Conservation (phyloP, 2,888 invertebrate species). For the Cremastobaeus sp. region DNA sequence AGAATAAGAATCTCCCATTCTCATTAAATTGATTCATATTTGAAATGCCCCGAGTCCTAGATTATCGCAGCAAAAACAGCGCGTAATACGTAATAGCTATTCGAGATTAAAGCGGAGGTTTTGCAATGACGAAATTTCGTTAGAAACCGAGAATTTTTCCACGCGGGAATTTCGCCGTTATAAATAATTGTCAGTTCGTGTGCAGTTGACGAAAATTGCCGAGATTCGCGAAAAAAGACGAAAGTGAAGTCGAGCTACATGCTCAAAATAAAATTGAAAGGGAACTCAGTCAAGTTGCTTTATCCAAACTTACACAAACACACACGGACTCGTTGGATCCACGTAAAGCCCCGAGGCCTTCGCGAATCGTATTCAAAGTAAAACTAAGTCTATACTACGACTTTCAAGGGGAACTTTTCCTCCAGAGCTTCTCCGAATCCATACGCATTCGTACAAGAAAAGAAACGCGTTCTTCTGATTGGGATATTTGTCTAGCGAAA, state of each 20-base stretch:
- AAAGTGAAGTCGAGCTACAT: conserved; percentile 14
- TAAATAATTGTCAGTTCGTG: too few species aligned
- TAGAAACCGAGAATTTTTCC: too few species aligned
- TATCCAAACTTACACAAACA: conserved; percentile 31
- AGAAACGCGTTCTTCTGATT: conserved; percentile 24
- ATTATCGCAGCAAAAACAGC: too few species aligned
- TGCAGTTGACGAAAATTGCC: conserved; percentile 14
- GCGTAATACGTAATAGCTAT: too few species aligned
- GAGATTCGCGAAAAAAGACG: conserved; percentile 14
- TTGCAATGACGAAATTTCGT: too few species aligned
- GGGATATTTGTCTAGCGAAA: conserved; percentile 42
- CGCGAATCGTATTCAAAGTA: conserved; percentile 45
- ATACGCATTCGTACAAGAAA: conserved; percentile 26
- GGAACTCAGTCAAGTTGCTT: conserved; percentile 39
- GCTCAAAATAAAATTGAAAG: conserved; percentile 51
- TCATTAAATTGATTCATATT: conserved; percentile 24
- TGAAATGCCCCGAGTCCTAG: too few species aligned
- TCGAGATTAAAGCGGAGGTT: too few species aligned
- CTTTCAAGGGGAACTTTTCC: conserved; percentile 41
- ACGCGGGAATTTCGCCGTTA: too few species aligned
- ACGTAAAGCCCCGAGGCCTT: conserved; percentile 36
- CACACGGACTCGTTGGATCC: conserved; percentile 21
- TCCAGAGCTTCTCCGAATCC: conserved; percentile 27
- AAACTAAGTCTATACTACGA: conserved; percentile 31
- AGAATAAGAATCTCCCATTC: conserved; percentile 30